Percentiles rank a stretch among this genome's conserved stretches.
These are phyloP conservation scores for Calameuta filiformis DNA, from an alignment of 2,888 invertebrate species.

Conservation along the genomic window DNA sequence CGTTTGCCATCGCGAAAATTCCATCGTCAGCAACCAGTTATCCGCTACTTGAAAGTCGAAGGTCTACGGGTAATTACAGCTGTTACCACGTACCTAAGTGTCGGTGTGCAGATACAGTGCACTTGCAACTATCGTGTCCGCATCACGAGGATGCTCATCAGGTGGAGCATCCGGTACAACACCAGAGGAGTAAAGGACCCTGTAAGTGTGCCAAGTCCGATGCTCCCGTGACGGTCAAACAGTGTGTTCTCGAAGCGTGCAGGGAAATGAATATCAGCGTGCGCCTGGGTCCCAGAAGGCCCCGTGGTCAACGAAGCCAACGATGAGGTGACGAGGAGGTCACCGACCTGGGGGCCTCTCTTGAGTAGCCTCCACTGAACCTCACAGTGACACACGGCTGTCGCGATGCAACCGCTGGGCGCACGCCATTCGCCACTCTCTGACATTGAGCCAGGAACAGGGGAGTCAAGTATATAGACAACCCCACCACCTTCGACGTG, in stretches of 20 bases:
- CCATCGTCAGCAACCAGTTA: constrained; percentile 5
- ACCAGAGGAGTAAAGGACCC: not conserved
- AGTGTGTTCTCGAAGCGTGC: constrained; percentile 9
- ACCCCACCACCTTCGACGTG: constrained; percentile 27
- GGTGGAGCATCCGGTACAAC: not conserved
- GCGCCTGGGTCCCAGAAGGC: constrained; percentile 15
- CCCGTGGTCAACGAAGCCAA: constrained; percentile 10
- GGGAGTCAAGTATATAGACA: constrained; percentile 4
- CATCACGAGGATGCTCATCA: not conserved
- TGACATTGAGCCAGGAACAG: constrained; percentile 37
- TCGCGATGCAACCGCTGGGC: constrained; percentile 21
- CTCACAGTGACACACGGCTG: constrained; percentile 36
- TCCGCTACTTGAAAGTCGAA: not conserved
- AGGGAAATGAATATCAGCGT: constrained; percentile 14
- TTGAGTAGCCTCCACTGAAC: constrained; percentile 20
- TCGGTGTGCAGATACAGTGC: not conserved
- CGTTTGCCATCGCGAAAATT: not conserved
- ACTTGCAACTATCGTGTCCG: not conserved
- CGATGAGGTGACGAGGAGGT: constrained; percentile 32
- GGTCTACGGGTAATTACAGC: constrained; percentile 4
- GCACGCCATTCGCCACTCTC: constrained; percentile 25
- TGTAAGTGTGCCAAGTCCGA: constrained; percentile 6
- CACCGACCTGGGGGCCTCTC: constrained; percentile 32
- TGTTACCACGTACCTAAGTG: constrained; percentile 3
- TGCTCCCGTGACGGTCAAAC: constrained; percentile 4